A percentile compares a stretch with the other conserved stretches of the same genome.
These are phyloP conservation scores for Penaeus japonicus DNA, from an alignment of 1,140 invertebrate species.

Conservation along the genomic window DNA sequence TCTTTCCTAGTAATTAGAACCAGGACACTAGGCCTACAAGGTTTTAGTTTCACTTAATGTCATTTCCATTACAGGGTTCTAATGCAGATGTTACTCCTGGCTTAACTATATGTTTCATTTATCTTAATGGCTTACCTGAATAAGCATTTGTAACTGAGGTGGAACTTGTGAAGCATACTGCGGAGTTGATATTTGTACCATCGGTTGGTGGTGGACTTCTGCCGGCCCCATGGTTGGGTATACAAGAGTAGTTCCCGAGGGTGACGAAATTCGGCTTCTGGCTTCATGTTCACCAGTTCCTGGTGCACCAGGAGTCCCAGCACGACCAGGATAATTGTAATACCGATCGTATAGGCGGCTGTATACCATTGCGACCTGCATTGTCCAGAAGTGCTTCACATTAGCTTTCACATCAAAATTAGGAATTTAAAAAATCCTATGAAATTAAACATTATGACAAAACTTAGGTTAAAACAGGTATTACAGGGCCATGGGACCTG, in stretches of 20 bases:
- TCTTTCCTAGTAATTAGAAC: too few relatives aligned
- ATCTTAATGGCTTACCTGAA: constrained; percentile 68
- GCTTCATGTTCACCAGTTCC: constrained; percentile 34
- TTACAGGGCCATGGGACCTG: too few relatives aligned
- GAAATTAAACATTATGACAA: background rate
- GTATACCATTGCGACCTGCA: constrained; percentile 52
- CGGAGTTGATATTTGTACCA: constrained; percentile 72
- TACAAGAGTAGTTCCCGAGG: constrained; percentile 44
- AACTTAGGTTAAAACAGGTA: too few relatives aligned
- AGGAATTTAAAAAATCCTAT: background rate
- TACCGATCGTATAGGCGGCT: constrained; percentile 41
- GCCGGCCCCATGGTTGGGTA: constrained; percentile 48
- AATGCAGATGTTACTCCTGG: too few relatives aligned
- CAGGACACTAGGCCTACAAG: too few relatives aligned
- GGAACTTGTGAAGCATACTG: constrained; percentile 78
- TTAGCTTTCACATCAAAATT: background rate
- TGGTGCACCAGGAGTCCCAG: constrained; percentile 49
- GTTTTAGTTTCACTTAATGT: too few relatives aligned
- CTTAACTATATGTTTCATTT: too few relatives aligned
- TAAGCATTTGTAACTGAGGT: constrained; percentile 77
- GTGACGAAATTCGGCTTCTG: constrained; percentile 37
- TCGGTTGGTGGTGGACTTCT: constrained; percentile 66
- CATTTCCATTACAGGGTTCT: too few relatives aligned
- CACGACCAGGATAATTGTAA: constrained; percentile 40
- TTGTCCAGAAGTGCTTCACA: background rate